Percentiles rank a stretch among this genome's conserved stretches.
Evolutionary conservation across 2,113 vertebrate genomes (phyloP).

Genomic region (Mormyrus iriodes): DNA sequence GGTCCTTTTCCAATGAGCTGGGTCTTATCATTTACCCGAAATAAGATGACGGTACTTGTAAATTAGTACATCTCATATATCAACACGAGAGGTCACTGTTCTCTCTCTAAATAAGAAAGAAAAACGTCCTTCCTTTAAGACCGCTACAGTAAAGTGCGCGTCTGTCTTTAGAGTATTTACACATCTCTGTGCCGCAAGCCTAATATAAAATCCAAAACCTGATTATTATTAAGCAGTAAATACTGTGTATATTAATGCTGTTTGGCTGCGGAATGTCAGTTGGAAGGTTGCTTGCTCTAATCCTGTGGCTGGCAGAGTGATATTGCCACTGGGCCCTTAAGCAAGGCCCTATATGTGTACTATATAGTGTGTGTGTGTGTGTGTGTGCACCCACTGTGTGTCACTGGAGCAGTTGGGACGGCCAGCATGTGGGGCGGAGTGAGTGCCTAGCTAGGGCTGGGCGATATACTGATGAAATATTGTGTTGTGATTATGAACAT

Average conservation of each 20-base stretch:
- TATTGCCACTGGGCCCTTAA: neutral
- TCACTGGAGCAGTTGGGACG: too few relatives aligned
- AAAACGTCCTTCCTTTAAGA: neutral
- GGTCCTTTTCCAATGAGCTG: neutral
- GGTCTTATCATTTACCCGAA: neutral
- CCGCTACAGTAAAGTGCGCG: neutral
- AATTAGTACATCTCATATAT: neutral
- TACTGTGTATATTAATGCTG: neutral
- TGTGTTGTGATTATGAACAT: too few relatives aligned
- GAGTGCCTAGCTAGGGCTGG: too few relatives aligned
- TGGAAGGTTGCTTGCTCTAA: neutral
- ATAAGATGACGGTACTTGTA: neutral
- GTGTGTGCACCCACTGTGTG: too few relatives aligned
- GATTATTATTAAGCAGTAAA: neutral
- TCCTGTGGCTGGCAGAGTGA: neutral
- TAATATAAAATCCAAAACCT: neutral
- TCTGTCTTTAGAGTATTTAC: neutral
- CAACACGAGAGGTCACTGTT: neutral
- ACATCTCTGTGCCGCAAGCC: neutral
- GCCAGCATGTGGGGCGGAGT: too few relatives aligned
- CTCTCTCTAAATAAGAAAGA: neutral
- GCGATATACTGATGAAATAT: too few relatives aligned
- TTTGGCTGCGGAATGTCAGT: neutral
- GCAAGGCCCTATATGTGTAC: neutral
- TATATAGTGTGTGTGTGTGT: neutral